Base-by-base conservation (phyloP, 2,888 invertebrate genomes). In the Andricus quercusramuli region DNA sequence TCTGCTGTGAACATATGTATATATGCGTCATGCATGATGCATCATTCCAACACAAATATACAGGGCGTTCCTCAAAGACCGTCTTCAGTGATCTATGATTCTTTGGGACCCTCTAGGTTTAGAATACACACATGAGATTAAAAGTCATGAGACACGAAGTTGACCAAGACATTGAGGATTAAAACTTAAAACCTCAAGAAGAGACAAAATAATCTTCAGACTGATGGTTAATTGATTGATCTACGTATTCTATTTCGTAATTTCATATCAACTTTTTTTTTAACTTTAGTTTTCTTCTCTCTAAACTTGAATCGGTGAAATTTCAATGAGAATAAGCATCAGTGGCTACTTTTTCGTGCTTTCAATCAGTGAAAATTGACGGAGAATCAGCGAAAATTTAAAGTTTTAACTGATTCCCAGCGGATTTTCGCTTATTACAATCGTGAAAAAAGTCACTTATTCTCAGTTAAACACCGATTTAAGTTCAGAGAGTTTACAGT, bases 21-120 rank as follows among this genome's bases (percentile, higher is more conserved):
- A 68, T 68, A 68, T 47, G 68, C 68, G 68, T 68, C 68, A 68
- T 68, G 68, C 68, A 68, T 68, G 68, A 68, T 68, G 68, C 68
- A 68, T 68, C 44, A 47, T 29, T 47, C 68, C 29, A 68, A 68
- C 68, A 68, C 68, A 47, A 68, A 68, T 68, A 68, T 47, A 68
- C 68, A 68, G 47, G 68, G 47, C 68, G 68, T 68, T 47, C 47
- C 47, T 68, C 44, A 68, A 68, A 68, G 68, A 29, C 44, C 22
- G 25, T 68, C 25, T 44, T 68, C 47, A 68, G 25, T 68, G 68
- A 68, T 68, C 68, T 68, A 68, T 47, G 15, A 47, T 25, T 47
- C 68, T 68, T 25, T 68, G 68, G 68, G 44, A 68, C 44, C 68
- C 47, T 68, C 67, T 20, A 25, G 17, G 68, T 47, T 25, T 68